Conservation (phyloP, 2,797 vertebrate species). For the Karalla daura region DNA sequence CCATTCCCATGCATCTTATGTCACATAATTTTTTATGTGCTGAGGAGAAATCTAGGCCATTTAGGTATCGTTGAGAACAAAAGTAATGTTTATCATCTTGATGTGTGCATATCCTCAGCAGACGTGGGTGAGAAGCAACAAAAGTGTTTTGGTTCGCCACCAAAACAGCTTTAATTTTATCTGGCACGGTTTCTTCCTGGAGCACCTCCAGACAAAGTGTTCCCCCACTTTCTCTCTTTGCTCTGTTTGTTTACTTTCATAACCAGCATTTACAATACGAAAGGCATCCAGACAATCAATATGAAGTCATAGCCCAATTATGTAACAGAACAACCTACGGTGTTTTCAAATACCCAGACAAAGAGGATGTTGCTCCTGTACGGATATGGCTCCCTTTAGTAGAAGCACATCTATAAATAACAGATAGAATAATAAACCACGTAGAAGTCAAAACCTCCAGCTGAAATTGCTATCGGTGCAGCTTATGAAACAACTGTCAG, state of each 20-base stretch:
- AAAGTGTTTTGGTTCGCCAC: not conserved
- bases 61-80: not conserved
- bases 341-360: slow-evolving; percentile 8
- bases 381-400: not conserved
- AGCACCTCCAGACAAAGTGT: not conserved
- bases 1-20: not conserved
- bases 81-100: not conserved
- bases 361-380: slow-evolving; percentile 11
- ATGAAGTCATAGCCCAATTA: slow-evolving; percentile 11
- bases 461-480: slow-evolving; percentile 15
- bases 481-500: slow-evolving; percentile 36
- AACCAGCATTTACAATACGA: slow-evolving; percentile 9
- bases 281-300: not conserved
- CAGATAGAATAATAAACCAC: slow-evolving; percentile 24
- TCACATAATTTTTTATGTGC: not conserved
- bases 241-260: slow-evolving; percentile 1
- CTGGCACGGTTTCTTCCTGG: not conserved
- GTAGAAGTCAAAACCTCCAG: slow-evolving; percentile 12
- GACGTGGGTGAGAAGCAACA: not conserved
- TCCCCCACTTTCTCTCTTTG: not conserved
- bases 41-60: not conserved
- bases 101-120: not conserved
- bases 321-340: not conserved
- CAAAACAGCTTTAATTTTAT: not conserved
- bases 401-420: slow-evolving; percentile 1